These are phyloP conservation scores for Nycteola revayana DNA, from an alignment of 2,888 invertebrate genomes.

Conservation along the genomic window DNA sequence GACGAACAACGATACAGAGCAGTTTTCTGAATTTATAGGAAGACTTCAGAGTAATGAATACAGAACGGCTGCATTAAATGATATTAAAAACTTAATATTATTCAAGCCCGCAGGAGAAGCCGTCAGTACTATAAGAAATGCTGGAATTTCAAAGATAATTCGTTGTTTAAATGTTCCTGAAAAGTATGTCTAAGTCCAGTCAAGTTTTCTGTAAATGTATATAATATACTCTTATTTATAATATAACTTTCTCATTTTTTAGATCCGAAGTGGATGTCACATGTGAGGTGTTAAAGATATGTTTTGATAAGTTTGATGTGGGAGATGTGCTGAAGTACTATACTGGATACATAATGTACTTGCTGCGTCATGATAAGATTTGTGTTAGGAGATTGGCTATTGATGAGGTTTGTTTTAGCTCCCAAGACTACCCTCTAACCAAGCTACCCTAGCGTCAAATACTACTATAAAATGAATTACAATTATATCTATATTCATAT, in stretches of 20 bases:
- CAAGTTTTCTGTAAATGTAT: not conserved
- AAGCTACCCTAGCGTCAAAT: too few species aligned
- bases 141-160: conserved; percentile 83
- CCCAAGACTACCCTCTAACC: too few species aligned
- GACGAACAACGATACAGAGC: conserved; percentile 46
- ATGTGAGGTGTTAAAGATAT: conserved; percentile 39
- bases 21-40: conserved; percentile 47
- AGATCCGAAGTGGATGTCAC: conserved; percentile 36
- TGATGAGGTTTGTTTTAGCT: conserved; percentile 83
- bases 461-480: too few species aligned
- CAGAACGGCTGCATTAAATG: conserved; percentile 53
- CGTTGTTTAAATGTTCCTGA: conserved; percentile 82
- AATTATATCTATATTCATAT: too few species aligned
- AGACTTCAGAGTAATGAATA: conserved; percentile 56
- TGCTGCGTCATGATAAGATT: conserved; percentile 83
- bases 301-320: conserved; percentile 82
- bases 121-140: conserved; percentile 44
- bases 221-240: not conserved
- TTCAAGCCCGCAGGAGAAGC: conserved; percentile 54
- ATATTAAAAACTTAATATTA: conserved; percentile 59
- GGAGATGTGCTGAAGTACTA: conserved; percentile 83
- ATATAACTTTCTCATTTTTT: conserved; percentile 3
- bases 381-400: conserved; percentile 84
- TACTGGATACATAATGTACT: conserved; percentile 81
- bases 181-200: conserved; percentile 60